Percentiles rank a stretch among this genome's conserved stretches.
Evolutionary conservation across 2,797 vertebrate genomes (phyloP).

Genomic region (Myotis myotis): DNA sequence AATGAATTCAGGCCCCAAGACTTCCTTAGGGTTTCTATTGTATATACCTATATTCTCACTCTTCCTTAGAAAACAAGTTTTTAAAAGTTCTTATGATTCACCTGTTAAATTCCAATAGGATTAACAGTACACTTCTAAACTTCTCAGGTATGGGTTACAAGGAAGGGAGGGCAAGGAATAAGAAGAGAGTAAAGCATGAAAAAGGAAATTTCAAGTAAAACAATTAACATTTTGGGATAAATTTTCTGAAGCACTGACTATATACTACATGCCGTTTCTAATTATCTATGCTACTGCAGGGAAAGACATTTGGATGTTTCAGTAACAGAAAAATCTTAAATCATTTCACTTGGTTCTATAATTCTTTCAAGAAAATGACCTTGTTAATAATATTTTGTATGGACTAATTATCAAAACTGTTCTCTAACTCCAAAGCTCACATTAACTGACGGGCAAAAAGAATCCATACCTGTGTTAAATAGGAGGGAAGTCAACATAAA

Average conservation of each 20-base stretch:
- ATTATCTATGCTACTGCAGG: neutral
- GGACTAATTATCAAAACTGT: conserved; percentile 25
- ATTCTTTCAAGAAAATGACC: conserved; percentile 35
- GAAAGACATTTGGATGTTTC: conserved; percentile 42
- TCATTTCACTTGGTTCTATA: conserved; percentile 31
- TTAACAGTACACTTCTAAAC: neutral
- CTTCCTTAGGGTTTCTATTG: neutral
- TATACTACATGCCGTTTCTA: neutral
- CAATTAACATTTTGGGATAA: neutral
- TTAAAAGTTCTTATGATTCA: conserved; percentile 11
- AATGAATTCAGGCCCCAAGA: neutral
- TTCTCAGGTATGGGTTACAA: neutral
- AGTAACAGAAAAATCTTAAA: conserved; percentile 33
- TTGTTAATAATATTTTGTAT: conserved; percentile 10
- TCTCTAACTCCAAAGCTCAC: neutral
- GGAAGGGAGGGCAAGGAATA: neutral
- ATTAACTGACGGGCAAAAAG: conserved; percentile 1
- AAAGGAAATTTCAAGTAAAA: neutral
- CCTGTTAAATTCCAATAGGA: neutral
- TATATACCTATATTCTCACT: neutral
- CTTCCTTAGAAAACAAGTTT: conserved; percentile 26
- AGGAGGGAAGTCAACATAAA: neutral
- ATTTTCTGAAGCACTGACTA: conserved; percentile 12
- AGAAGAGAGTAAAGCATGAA: neutral
- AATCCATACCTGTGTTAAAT: neutral